Evolutionary conservation across 2,797 vertebrate species (phyloP), one percentile per base, ranked within the genome.

Genomic region (Channallabes apus): DNA sequence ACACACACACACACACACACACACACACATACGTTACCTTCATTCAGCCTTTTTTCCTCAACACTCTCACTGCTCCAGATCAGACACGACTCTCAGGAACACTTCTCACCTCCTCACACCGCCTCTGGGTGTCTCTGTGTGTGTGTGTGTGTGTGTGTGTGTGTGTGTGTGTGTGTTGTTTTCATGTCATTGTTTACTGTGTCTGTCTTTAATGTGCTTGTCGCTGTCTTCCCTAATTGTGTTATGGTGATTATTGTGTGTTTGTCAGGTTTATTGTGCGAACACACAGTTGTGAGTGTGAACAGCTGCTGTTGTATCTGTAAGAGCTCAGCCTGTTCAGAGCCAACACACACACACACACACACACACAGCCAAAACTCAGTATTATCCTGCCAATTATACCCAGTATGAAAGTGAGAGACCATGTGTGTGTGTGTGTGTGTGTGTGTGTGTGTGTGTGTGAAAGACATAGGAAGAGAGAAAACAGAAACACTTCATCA

Each of bases 281-380:
- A 76, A 67, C 61, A 80, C 77, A 80, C 35, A 65, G 41, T 56
- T 29, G 54, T 80, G 58, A 58, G 29, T 82, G 58, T 18, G 15
- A 82, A 73, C 71, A 87, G n/a, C 80, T 82, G 83, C 80, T 87
- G 83, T 79, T 72, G 64, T 69, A 56, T 62, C 72, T 87, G 83
- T 83, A 81, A 82, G 65, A 77, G 83, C 65, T 38, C 24, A 6
- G 27, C 72, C 29, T 61, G 72, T 85, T 87, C 76, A 32, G 58
- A 78, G 82, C 80, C 86, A 82, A 65, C 61, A 76, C 73, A 56
- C 35, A 51, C 51, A 76, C 51, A 76, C 72, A 56, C 46, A 56
- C 51, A 58, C 73, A 76, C 73, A 76, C 73, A 76, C 15, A 54
- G 46, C 46, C 72, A 17, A 75, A 75, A 58, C 54, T 35, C 24